These are phyloP conservation scores for Ommatoiulus sabulosus DNA, from an alignment of 2,888 invertebrate species.

Conservation along the genomic window DNA sequence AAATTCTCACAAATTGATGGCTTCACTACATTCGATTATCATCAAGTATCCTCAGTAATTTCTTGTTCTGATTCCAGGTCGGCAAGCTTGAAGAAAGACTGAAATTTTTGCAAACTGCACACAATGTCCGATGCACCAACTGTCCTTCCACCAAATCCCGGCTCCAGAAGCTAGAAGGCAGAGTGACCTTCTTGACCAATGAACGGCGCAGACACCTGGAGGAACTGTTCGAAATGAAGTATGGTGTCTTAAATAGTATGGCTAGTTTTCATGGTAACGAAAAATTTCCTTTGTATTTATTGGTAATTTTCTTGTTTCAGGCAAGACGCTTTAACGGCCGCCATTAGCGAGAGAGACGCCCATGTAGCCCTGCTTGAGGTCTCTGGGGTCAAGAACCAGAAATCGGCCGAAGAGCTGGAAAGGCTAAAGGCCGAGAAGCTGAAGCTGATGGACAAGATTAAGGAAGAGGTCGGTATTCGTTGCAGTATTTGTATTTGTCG, in stretches of 20 bases:
- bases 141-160: slow-evolving; percentile 76
- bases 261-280: not conserved
- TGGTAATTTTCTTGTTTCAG: slow-evolving; percentile 69
- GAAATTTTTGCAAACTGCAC: slow-evolving; percentile 77
- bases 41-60: slow-evolving; percentile 35
- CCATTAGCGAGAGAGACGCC: slow-evolving; percentile 89
- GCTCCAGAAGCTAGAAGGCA: slow-evolving; percentile 75
- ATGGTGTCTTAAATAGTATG: slow-evolving; percentile 65
- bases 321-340: slow-evolving; percentile 84
- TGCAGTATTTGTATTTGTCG: too few species aligned
- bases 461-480: slow-evolving; percentile 73
- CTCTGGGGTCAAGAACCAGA: slow-evolving; percentile 75
- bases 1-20: too few species aligned
- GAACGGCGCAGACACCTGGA: slow-evolving; percentile 78
- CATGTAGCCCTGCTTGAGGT: slow-evolving; percentile 85
- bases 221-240: slow-evolving; percentile 85
- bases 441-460: slow-evolving; percentile 78
- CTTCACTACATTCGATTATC: not conserved
- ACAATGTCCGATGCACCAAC: slow-evolving; percentile 77
- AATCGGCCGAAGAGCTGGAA: slow-evolving; percentile 76
- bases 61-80: slow-evolving; percentile 70
- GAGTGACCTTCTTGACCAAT: slow-evolving; percentile 73
- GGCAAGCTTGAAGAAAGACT: slow-evolving; percentile 78
- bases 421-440: slow-evolving; percentile 78
- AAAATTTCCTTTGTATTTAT: not conserved